Evolutionary conservation across 1,140 invertebrate species (phyloP).

Genomic region (Maniola jurtina): DNA sequence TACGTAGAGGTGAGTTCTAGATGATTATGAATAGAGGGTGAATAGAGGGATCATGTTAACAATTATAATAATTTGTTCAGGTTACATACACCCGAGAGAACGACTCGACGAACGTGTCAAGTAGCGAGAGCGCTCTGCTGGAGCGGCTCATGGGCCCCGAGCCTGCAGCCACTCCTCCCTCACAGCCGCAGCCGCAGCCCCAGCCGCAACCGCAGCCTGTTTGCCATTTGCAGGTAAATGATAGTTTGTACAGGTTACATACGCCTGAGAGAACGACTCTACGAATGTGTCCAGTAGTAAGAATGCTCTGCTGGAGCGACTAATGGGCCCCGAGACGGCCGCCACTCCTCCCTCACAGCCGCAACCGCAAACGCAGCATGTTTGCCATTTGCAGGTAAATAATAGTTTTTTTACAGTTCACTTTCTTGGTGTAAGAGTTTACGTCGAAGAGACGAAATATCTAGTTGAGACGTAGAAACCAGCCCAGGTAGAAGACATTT

Average conservation of each 20-base stretch:
- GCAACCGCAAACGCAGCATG: slow-evolving; percentile 41
- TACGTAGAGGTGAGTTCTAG: slow-evolving; percentile 57
- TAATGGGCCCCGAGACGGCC: slow-evolving; percentile 66
- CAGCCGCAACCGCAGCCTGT: slow-evolving; percentile 45
- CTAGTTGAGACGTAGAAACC: too few species aligned
- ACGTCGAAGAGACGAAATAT: too few species aligned
- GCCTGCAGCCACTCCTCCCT: slow-evolving; percentile 36
- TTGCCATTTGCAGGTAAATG: slow-evolving; percentile 58
- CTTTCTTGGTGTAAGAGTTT: too few species aligned
- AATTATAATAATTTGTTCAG: slow-evolving; percentile 36
- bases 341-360: slow-evolving; percentile 37
- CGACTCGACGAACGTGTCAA: slow-evolving; percentile 64
- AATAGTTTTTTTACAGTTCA: neutral
- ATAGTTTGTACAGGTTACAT: slow-evolving; percentile 61
- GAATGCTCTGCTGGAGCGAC: slow-evolving; percentile 67
- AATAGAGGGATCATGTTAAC: neutral
- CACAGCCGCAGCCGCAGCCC: slow-evolving; percentile 34
- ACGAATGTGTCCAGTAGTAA: slow-evolving; percentile 67
- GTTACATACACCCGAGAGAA: slow-evolving; percentile 66
- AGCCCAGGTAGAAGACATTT: too few species aligned
- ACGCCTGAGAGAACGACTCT: slow-evolving; percentile 58
- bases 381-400: slow-evolving; percentile 68
- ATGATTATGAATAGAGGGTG: too few species aligned
- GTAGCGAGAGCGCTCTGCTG: slow-evolving; percentile 66
- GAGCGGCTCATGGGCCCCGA: slow-evolving; percentile 73